Evolutionary conservation across 2,888 invertebrate genomes (phyloP), one percentile per base, ranked within the genome.

Genomic region (Pocota personata): DNA sequence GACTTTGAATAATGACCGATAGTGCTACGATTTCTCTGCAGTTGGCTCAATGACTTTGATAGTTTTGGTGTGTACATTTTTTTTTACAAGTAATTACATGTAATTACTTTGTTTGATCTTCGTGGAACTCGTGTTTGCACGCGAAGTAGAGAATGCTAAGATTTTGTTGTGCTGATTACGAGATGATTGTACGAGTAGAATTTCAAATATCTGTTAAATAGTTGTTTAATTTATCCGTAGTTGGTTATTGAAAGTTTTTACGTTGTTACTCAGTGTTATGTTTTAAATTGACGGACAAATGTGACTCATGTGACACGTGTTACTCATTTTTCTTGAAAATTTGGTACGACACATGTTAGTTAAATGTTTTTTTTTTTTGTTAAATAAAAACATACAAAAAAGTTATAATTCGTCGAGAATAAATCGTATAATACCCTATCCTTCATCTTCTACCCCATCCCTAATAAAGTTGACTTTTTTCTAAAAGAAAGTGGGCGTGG

Each of bases 101-200:
- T 72, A 64, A 57, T 64, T 8, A 57, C 24, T 57, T 71, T 64
- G 64, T 40, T 79, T 43, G 46, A 21, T 24, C 21, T 57, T 37
- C 30, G 14, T 64, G 57, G 21, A 78, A 72, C 46, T 64, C 12
- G 37, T 79, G 55, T 69, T 69, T 78, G 62, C 62, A 46, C 19
- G 48, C 21, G 6, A 24, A 8, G 19, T 32, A n/a, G 16, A 5
- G 24, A 58, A 16, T 37, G 0, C 24, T 46, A 46, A 19, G 46
- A 21, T 46, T 10, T 46, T 40, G 6, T 32, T 16, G 16, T 55
- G 10, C n/a, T 48, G 46, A 46, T 46, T 46, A 14, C 46, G 43
- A 16, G 43, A 16, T 43, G 43, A 16, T 43, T 37, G 16, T 43
- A n/a, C n/a, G 43, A 43, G 14, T 16, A 16, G 43, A 43, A 16